phyloP scores from a whole-genome alignment of 2,888 invertebrate species.

The Tiphia femorata region DNA sequence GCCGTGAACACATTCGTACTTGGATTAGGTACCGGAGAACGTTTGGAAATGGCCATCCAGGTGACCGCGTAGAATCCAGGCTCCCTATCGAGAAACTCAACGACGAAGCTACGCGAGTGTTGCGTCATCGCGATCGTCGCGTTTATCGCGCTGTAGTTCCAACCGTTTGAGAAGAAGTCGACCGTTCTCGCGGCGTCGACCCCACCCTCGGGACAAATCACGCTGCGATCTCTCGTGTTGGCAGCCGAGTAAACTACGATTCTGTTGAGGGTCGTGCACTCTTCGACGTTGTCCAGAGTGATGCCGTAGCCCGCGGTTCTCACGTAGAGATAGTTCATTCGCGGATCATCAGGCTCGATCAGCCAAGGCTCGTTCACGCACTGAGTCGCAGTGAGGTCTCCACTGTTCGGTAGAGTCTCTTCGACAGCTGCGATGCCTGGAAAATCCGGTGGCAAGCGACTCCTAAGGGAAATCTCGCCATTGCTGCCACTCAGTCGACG shows the following conservation, averaged over 20 bases:
- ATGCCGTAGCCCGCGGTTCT: slow-evolving; percentile 78
- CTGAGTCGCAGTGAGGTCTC: slow-evolving; percentile 63
- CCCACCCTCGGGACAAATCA: slow-evolving; percentile 76
- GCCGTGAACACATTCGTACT: slow-evolving; percentile 54
- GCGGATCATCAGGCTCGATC: slow-evolving; percentile 80
- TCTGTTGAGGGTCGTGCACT: slow-evolving; percentile 79
- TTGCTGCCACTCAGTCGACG: slow-evolving; percentile 78
- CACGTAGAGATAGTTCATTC: slow-evolving; percentile 79
- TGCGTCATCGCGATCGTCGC: slow-evolving; percentile 41
- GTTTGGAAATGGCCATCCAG: slow-evolving; percentile 84
- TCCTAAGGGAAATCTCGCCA: slow-evolving; percentile 79
- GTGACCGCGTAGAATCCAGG: slow-evolving; percentile 81
- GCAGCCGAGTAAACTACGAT: slow-evolving; percentile 81
- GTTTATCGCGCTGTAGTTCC: slow-evolving; percentile 68
- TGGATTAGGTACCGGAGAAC: slow-evolving; percentile 68
- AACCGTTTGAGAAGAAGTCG: slow-evolving; percentile 81
- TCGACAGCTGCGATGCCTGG: slow-evolving; percentile 51
- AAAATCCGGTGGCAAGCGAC: slow-evolving; percentile 70
- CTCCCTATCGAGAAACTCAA: slow-evolving; percentile 82
- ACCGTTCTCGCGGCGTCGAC: slow-evolving; percentile 65
- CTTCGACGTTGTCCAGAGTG: slow-evolving; percentile 64
- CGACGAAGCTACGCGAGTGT: slow-evolving; percentile 79
- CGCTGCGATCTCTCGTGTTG: slow-evolving; percentile 74
- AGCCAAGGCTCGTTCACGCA: slow-evolving; percentile 85
- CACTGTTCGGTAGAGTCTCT: slow-evolving; percentile 51